Evolutionary conservation across 1,140 invertebrate genomes (phyloP).

Genomic region (Thalassaphorura encarpata): DNA sequence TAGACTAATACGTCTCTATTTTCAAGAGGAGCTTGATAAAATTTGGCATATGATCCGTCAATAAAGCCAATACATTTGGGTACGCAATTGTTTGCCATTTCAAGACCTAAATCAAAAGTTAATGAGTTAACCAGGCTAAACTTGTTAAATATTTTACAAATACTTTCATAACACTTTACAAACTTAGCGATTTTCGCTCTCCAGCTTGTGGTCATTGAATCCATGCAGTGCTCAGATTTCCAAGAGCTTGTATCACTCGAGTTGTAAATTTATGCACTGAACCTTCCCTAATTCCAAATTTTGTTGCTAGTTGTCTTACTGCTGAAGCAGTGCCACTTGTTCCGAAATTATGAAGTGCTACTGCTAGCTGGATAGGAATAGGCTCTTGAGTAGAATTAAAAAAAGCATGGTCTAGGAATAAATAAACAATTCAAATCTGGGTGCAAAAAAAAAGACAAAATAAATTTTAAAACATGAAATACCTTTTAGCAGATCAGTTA

Average conservation of each 20-base stretch:
- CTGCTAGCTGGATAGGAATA: neutral
- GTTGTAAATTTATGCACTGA: slow-evolving; percentile 3
- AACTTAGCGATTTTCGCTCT: neutral
- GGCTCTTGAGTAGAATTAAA: neutral
- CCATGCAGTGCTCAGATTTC: neutral
- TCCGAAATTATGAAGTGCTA: neutral
- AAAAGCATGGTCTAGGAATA: neutral
- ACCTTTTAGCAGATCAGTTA: neutral
- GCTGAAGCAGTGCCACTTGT: slow-evolving; percentile 3
- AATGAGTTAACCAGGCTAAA: too few relatives aligned
- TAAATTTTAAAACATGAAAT: neutral
- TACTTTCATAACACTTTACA: too few relatives aligned
- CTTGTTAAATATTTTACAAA: too few relatives aligned
- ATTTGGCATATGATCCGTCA: slow-evolving; percentile 3
- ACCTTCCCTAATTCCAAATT: slow-evolving; percentile 8
- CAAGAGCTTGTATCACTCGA: neutral
- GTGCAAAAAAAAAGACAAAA: neutral
- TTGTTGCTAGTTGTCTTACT: neutral
- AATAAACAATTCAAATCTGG: neutral
- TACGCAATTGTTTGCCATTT: neutral
- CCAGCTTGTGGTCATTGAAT: neutral
- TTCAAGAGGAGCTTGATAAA: neutral
- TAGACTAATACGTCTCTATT: slow-evolving; percentile 10
- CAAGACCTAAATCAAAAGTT: neutral
- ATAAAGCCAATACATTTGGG: slow-evolving; percentile 12